Percentiles rank a stretch among this genome's conserved stretches.
Evolutionary conservation across 2,797 vertebrate species (phyloP).

Genomic region (Microctenopoma stevenorrisi): DNA sequence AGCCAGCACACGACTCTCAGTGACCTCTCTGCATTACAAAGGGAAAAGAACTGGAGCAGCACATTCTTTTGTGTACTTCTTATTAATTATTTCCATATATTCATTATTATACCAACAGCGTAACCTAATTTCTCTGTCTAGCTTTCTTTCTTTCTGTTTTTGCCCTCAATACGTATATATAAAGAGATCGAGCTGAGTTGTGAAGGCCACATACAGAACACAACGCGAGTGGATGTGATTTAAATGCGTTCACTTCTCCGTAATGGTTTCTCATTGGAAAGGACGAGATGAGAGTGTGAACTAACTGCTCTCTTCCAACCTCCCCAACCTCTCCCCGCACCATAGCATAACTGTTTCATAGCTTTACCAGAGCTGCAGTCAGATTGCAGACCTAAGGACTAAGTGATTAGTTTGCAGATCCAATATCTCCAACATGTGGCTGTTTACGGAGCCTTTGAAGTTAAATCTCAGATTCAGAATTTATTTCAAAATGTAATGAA

Average conservation of each 20-base stretch:
- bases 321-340: neutral
- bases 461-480: neutral
- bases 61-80: slow-evolving; percentile 13
- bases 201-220: slow-evolving; percentile 25
- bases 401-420: slow-evolving; percentile 8
- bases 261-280: slow-evolving; percentile 5
- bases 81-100: slow-evolving; percentile 39
- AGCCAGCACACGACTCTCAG: neutral
- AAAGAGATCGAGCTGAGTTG: slow-evolving; percentile 31
- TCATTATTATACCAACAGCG: slow-evolving; percentile 49
- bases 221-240: slow-evolving; percentile 13
- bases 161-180: slow-evolving; percentile 39
- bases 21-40: slow-evolving; percentile 22
- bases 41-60: slow-evolving; percentile 24
- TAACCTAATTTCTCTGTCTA: slow-evolving; percentile 48
- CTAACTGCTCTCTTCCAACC: slow-evolving; percentile 1
- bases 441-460: neutral
- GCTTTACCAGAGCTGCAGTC: neutral
- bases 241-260: slow-evolving; percentile 11
- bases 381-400: neutral
- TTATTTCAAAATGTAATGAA: neutral
- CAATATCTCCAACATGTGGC: slow-evolving; percentile 4
- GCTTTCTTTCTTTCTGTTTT: slow-evolving; percentile 20
- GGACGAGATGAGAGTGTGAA: slow-evolving; percentile 8
- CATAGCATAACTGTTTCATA: neutral